A percentile compares a stretch with the other conserved stretches of the same genome.
phyloP scores from a whole-genome alignment of 2,888 invertebrate genomes.

The Rapana venosa region DNA sequence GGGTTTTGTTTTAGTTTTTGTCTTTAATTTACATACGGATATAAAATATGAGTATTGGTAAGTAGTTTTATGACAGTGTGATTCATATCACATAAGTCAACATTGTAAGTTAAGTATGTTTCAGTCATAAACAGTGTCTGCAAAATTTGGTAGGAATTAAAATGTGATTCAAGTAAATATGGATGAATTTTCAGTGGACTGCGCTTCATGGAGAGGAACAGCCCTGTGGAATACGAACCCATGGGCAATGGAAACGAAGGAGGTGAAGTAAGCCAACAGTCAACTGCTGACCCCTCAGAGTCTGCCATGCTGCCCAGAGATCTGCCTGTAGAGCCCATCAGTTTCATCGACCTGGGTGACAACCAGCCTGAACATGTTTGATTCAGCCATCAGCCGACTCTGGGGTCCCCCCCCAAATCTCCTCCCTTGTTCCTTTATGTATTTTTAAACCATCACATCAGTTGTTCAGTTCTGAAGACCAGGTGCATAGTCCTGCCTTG shows the following conservation, averaged over 20 bases:
- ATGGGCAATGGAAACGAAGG: conserved; percentile 59
- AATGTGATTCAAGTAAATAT: not conserved
- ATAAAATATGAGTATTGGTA: no score
- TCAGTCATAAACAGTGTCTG: no score
- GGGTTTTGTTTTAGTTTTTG: no score
- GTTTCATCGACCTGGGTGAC: conserved; percentile 50
- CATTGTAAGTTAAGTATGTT: no score
- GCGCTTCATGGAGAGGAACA: conserved; percentile 60
- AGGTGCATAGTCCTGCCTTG: not conserved
- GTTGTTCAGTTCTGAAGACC: not conserved
- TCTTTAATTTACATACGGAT: no score
- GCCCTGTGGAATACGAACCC: conserved; percentile 60
- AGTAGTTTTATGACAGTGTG: no score
- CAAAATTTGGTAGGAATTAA: not conserved
- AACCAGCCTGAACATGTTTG: not conserved
- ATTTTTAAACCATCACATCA: not conserved
- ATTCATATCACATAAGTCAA: no score
- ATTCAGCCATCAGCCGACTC: not conserved
- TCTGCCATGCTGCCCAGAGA: conserved; percentile 45
- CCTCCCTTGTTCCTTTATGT: not conserved
- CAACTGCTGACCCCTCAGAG: conserved; percentile 33
- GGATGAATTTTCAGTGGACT: conserved; percentile 58
- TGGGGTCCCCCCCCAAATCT: not conserved
- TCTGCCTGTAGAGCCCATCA: conserved; percentile 52
- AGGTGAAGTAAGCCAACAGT: conserved; percentile 25